Base-by-base conservation (phyloP, 2,888 invertebrate genomes). In the Latheticus oryzae region DNA sequence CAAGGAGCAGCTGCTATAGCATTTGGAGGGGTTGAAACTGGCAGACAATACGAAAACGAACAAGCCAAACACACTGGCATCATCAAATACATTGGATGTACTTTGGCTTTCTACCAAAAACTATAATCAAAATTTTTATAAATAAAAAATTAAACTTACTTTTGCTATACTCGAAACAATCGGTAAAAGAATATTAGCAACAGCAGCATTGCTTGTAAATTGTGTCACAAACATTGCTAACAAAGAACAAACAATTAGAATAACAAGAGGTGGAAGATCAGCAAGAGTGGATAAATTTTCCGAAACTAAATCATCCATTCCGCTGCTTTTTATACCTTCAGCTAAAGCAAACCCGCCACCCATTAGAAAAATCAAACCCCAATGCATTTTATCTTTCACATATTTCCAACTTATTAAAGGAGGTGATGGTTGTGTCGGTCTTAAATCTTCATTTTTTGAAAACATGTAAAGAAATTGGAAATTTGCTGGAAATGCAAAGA, bases 331-430 rank as follows among this genome's bases (percentile, higher is more conserved):
- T 4, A 38, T 89, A 58, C 91, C 95, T 60, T 91, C 89, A 0
- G 96, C 94, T 57, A 96, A 82, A 0, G 95, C 95, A 77, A 95
- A 95, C 0, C 95, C 95, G 17, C 95, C 95, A 35, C 95, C 93
- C 45, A 95, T 82, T 40, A 95, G 82, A 70, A 95, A 87, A 17
- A 95, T 84, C 1, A 95, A 84, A 35, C 94, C 93, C 95, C 95
- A 96, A 2, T 94, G 93, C 66, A 94, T 86, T 74, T 91, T 92
- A 47, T 89, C 84, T 72, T 94, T 91, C 13, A 94, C 85, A 32
- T 88, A 87, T 61, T 88, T 87, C 95, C 95, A 96, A 7, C 89
- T 89, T 33, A 95, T 85, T 15, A 94, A 80, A 0, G 90, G 85
- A 0, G 88, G 82, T 0, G 90, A 87, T 0, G 88, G 80, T 50